Percentiles rank a stretch among this genome's conserved stretches.
Conservation (phyloP, 2,888 invertebrate genomes). For the Lapara coniferarum region DNA sequence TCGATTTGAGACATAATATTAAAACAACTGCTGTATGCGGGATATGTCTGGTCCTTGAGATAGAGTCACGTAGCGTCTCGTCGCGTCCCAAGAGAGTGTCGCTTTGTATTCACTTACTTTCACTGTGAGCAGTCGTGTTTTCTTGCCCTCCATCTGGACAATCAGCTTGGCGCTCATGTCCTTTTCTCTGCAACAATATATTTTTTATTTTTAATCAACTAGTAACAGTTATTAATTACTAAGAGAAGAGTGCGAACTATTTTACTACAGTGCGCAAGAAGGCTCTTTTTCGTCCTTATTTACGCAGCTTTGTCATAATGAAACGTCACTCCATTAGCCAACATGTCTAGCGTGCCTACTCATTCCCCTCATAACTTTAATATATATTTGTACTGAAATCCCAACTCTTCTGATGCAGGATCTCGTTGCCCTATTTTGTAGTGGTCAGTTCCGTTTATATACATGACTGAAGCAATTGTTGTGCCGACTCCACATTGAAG, state of each 20-base stretch:
- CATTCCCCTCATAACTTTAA: too few relatives aligned
- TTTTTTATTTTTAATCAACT: neutral
- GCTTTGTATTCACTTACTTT: slow-evolving; percentile 82
- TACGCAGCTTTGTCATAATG: too few relatives aligned
- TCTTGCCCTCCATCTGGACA: slow-evolving; percentile 93
- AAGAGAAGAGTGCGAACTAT: neutral
- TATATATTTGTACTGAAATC: too few relatives aligned
- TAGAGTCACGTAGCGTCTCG: neutral
- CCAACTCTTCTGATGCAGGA: too few relatives aligned
- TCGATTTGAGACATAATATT: neutral
- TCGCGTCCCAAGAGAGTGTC: slow-evolving; percentile 8
- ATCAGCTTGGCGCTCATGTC: slow-evolving; percentile 93
- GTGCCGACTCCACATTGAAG: too few relatives aligned
- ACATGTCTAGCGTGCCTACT: too few relatives aligned
- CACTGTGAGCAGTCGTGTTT: slow-evolving; percentile 89
- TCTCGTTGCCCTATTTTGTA: too few relatives aligned
- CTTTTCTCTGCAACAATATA: slow-evolving; percentile 87
- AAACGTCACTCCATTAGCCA: too few relatives aligned
- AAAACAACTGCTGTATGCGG: neutral
- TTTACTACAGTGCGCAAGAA: too few relatives aligned
- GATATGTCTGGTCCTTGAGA: slow-evolving; percentile 2
- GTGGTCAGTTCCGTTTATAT: too few relatives aligned
- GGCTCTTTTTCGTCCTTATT: too few relatives aligned
- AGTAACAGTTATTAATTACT: neutral
- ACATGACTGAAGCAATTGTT: too few relatives aligned